Base-by-base conservation (phyloP, 2,113 vertebrate species). In the Vulpes ferrilata region DNA sequence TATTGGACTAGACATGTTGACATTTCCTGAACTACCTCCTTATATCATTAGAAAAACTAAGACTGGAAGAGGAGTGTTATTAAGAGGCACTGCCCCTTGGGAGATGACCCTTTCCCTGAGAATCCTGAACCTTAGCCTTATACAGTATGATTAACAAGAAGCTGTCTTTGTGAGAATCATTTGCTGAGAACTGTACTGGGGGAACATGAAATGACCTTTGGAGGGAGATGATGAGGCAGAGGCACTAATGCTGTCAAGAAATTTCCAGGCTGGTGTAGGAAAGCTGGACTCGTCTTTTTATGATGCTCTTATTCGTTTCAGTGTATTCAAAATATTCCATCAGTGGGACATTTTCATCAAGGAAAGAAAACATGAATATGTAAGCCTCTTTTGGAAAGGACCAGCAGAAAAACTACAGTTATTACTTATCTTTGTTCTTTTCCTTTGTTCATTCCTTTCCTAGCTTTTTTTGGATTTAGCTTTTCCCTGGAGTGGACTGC, bases 21-120 rank as follows among this genome's bases (percentile, higher is more conserved):
- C 23, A 19, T 92, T 95, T 97, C n/a, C n/a, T 53, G 73, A 97
- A 91, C 20, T 22, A 25, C 22, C 6, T 69, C 20, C n/a, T 60
- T 65, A 35, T 62, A 35, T 88, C 25, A 43, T 95, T 94, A 90
- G 88, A 92, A 94, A 96, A 94, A 43, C 57, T 92, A 27, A 73
- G 35, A 2, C 1, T 82, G 53, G 32, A 38, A 35, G 86, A 30
- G n/a, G 53, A 59, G 10, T 89, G 35, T 78, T 73, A 73, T 16
- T 95, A 23, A 81, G 78, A 81, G 53, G 23, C 43, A 51, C 17
- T 85, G 0, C 27, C 4, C 15, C 0, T 60, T 96, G 57, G 59
- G 43, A 59, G 43, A 19, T 76, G 79, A 84, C n/a, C 53, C n/a
- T 55, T 85, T 10, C 6, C 32, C 23, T 22, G 43, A 86, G 69